Evolutionary conservation across 2,888 invertebrate genomes (phyloP).

Genomic region (Ganaspis brasiliensis): DNA sequence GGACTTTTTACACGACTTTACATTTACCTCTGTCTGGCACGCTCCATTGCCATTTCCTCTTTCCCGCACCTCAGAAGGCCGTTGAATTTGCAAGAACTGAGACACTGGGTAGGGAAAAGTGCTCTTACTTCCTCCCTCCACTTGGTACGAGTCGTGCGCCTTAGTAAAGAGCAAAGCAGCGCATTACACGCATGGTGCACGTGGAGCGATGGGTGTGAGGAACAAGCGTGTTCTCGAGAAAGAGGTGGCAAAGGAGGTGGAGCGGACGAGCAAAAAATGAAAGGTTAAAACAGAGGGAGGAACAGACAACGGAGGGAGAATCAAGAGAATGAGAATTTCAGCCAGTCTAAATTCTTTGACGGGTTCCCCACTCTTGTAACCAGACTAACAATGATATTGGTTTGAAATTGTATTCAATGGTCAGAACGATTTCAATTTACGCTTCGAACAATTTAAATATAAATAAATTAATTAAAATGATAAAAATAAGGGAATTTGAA

Average conservation of each 20-base stretch:
- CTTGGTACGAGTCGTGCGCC: constrained; percentile 55
- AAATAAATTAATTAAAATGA: too few species aligned
- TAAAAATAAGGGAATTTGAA: too few species aligned
- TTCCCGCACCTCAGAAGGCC: constrained; percentile 7
- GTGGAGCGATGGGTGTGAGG: constrained; percentile 37
- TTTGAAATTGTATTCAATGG: not conserved
- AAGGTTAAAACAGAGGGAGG: constrained; percentile 29
- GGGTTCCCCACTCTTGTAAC: not conserved
- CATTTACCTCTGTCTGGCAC: constrained; percentile 20
- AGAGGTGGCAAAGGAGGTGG: constrained; percentile 39
- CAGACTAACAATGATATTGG: not conserved
- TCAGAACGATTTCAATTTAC: too few species aligned
- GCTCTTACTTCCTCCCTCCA: constrained; percentile 59
- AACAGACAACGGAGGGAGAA: not conserved
- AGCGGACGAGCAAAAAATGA: constrained; percentile 28
- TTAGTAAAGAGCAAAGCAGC: constrained; percentile 63
- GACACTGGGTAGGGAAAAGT: constrained; percentile 9
- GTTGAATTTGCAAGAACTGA: constrained; percentile 29
- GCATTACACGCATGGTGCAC: constrained; percentile 64
- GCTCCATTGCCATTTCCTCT: constrained; percentile 29
- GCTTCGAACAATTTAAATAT: too few species aligned
- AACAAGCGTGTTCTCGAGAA: constrained; percentile 22
- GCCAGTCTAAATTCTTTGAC: constrained; percentile 12
- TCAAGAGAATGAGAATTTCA: constrained; percentile 7
- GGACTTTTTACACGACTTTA: constrained; percentile 9